Base-by-base conservation (phyloP, 2,113 vertebrate species). In the Petrocephalus zakoni region DNA sequence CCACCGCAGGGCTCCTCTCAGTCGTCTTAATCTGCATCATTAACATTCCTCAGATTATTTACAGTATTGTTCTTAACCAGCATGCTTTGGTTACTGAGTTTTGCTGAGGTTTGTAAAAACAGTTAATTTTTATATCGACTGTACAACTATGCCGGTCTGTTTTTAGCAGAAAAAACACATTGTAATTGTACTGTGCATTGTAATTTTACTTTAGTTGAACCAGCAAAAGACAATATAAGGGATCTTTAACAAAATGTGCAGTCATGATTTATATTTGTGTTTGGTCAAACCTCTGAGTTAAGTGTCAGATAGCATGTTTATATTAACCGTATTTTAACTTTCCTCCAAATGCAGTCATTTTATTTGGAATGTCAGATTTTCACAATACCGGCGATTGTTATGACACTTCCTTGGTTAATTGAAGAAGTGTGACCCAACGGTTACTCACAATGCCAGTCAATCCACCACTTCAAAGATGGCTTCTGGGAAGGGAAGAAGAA, bases 401-500 rank as follows among this genome's bases (percentile, higher is more conserved):
- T n/a, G 11, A 37, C 25, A 82, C 49, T 87, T 90, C 58, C 21
- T 64, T 21, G 82, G 5, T n/a, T 19, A n/a, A 47, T 84, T n/a
- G 22, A 64, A 87, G 53, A 61, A n/a, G 84, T 34, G 56, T 37
- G 21, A 61, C 46, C 21, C 4, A 46, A 55, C 53, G 53, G 19
- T 68, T 72, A 88, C 94, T 94, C 93, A 99, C 98, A 97, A 95
- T 96, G 95, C 52, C 97, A 90, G 92, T 98, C 96, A 85, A 97
- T 95, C 98, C 98, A 99, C 98, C 98, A 99, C 90, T 91, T 96
- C 83, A 98, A 88, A 82, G 97, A 98, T 0, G 98, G 98, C 88
- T 95, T 97, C 93, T 98, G 95, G 0, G 98, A 98, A 0, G 98
- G 98, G 92, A 99, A 99, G 96, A 99, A 98, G 95, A 99, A 99